These are phyloP conservation scores for Rhopalosiphum maidis DNA, from an alignment of 1,140 invertebrate genomes.

Conservation along the genomic window DNA sequence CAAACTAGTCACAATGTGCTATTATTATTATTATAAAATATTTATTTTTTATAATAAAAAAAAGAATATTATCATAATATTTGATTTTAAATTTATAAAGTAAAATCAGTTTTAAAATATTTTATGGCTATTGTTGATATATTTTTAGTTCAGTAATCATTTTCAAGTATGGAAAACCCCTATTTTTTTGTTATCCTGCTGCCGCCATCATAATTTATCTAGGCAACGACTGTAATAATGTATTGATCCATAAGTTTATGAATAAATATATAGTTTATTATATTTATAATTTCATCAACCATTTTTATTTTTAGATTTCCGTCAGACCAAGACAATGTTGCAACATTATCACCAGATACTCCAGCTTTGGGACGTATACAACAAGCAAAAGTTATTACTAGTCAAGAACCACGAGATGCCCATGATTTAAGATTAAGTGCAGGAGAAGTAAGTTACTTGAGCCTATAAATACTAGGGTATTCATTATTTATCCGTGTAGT, in stretches of 20 bases:
- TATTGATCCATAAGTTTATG: background rate
- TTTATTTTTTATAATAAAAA: too few species aligned
- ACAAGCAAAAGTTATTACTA: constrained; percentile 44
- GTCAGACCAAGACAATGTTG: constrained; percentile 9
- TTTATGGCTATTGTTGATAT: too few species aligned
- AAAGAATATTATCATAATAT: too few species aligned
- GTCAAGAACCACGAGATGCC: constrained; percentile 41
- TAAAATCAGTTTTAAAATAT: too few species aligned
- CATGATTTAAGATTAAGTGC: constrained; percentile 52
- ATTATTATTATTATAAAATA: too few species aligned
- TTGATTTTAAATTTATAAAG: too few species aligned
- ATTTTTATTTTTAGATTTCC: constrained; percentile 34
- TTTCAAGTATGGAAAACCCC: too few species aligned
- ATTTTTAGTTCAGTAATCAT: too few species aligned
- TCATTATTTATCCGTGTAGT: background rate
- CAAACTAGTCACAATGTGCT: too few species aligned
- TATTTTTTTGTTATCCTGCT: too few species aligned
- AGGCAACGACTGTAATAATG: too few species aligned
- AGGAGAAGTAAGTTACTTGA: constrained; percentile 46
- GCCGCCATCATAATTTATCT: too few species aligned
- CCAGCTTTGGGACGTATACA: constrained; percentile 24
- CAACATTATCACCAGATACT: constrained; percentile 41
- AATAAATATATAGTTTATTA: background rate
- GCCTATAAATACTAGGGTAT: background rate
- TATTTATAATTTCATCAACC: background rate